Evolutionary conservation across 2,888 invertebrate genomes (phyloP).

Genomic region (Sicus ferrugineus): DNA sequence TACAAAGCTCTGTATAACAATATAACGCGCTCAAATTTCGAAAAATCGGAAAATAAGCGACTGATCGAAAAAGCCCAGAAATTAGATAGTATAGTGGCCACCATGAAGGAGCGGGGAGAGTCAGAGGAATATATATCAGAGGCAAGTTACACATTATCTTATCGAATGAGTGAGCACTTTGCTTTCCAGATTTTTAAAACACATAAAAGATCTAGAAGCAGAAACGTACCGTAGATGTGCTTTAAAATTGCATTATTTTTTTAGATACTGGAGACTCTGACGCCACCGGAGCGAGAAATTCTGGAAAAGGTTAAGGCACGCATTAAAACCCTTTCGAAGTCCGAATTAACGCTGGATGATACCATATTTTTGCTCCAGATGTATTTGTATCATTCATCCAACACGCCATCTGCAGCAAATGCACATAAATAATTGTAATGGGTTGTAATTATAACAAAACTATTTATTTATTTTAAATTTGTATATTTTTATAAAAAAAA

Average conservation of each 20-base stretch:
- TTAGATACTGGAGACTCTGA: constrained; percentile 76
- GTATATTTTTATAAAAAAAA: too few species aligned
- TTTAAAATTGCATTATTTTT: constrained; percentile 17
- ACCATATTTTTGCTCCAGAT: constrained; percentile 84
- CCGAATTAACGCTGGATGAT: constrained; percentile 82
- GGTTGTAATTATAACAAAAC: too few species aligned
- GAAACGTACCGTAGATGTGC: not conserved
- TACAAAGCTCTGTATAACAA: constrained; percentile 77
- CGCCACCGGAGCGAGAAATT: constrained; percentile 82
- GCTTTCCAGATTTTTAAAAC: not conserved
- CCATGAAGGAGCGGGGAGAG: constrained; percentile 80
- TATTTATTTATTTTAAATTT: too few species aligned
- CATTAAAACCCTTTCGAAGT: constrained; percentile 78
- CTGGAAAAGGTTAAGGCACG: constrained; percentile 77
- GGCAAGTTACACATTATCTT: constrained; percentile 66
- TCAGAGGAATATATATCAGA: constrained; percentile 82
- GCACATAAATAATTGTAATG: constrained; percentile 36
- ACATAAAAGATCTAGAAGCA: not conserved
- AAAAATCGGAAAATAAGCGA: constrained; percentile 75
- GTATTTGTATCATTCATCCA: constrained; percentile 70
- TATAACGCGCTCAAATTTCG: constrained; percentile 72
- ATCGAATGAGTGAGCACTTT: not conserved
- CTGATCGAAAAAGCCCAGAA: constrained; percentile 87
- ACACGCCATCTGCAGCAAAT: constrained; percentile 41
- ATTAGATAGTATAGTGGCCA: constrained; percentile 81